Percentiles rank a stretch among this genome's conserved stretches.
Conservation (phyloP, 2,888 invertebrate genomes). For the Calliscelio sp. region DNA sequence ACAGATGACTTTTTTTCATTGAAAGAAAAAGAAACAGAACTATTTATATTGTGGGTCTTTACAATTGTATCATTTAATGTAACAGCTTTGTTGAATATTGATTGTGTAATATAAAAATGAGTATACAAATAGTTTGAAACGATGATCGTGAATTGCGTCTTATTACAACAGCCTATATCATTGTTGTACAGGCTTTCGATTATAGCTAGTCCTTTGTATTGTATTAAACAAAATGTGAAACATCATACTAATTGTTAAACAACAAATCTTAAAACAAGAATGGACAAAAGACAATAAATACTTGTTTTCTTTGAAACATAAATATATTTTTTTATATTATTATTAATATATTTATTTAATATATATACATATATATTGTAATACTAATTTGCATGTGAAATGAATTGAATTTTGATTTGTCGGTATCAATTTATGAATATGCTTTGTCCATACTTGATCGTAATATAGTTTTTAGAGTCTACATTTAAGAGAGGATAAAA, state of each 20-base stretch:
- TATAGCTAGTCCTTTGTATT: constrained; percentile 78
- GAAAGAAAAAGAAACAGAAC: too few species aligned
- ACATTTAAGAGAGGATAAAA: constrained; percentile 54
- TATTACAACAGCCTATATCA: constrained; percentile 57
- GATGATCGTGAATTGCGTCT: constrained; percentile 25
- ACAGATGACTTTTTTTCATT: too few species aligned
- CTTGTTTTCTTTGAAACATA: not conserved
- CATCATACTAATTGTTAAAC: constrained; percentile 12
- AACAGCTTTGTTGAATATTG: constrained; percentile 32
- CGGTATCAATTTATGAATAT: too few species aligned
- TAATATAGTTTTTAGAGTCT: constrained; percentile 48
- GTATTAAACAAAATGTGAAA: constrained; percentile 65
- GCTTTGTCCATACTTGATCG: constrained; percentile 65
- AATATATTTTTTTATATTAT: not conserved
- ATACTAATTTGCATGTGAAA: too few species aligned
- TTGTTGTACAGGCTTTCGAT: constrained; percentile 76
- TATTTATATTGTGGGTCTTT: not conserved
- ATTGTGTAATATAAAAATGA: constrained; percentile 36
- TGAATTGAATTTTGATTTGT: too few species aligned
- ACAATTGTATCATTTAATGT: constrained; percentile 29
- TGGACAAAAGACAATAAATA: constrained; percentile 66
- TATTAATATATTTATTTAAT: not conserved
- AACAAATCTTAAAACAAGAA: constrained; percentile 33
- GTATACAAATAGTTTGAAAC: constrained; percentile 33
- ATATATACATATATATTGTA: too few species aligned